Evolutionary conservation across 2,797 vertebrate species (phyloP), one percentile per base, ranked within the genome.

Genomic region (Lagorchestes hirsutus): DNA sequence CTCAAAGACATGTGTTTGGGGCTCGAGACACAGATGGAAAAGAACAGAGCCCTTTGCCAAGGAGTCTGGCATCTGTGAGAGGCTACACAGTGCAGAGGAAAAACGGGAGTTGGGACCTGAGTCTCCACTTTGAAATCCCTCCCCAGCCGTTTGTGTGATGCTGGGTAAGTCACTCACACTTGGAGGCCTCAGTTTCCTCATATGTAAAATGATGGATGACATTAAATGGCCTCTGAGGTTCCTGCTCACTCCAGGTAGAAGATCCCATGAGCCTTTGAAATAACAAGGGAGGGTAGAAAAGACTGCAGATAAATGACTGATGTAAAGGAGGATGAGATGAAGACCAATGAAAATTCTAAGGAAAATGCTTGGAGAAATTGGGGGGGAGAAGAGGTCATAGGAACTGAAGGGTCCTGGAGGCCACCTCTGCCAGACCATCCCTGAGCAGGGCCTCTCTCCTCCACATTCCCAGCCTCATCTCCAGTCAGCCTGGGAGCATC

Each of bases 361-460:
- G 57, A 27, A 24, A 67, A n/a, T 34, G 34, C 34, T 18, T n/a
- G 34, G 34, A 16, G 62, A 67, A n/a, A 16, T 2, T n/a, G 34
- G 34, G n/a, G 62, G 34, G n/a, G 62, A 40, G n/a, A 22, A 40
- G 67, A 74, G n/a, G n/a, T 22, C 9, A 1, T 8, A 8, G 67
- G 16, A 40, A 31, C 34, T 5, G n/a, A 22, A 6, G 5, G 18
- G 67, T 4, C 31, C 16, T n/a, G 62, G 31, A n/a, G 57, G 11
- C 59, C 0, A 1, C 3, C 31, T 16, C 31, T 5, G 16, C 59
- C 31, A 1, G 28, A 16, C 29, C 0, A 11, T 59, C 2, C 29
- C 58, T 16, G 59, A 67, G 29, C 12, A 31, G 58, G 59, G 31
- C 46, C 5, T 74, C 34, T 74, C 14, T 74, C 62, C 34, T 74